Conservation (phyloP, 2,888 invertebrate species). For the Drosophila flavopinicola region DNA sequence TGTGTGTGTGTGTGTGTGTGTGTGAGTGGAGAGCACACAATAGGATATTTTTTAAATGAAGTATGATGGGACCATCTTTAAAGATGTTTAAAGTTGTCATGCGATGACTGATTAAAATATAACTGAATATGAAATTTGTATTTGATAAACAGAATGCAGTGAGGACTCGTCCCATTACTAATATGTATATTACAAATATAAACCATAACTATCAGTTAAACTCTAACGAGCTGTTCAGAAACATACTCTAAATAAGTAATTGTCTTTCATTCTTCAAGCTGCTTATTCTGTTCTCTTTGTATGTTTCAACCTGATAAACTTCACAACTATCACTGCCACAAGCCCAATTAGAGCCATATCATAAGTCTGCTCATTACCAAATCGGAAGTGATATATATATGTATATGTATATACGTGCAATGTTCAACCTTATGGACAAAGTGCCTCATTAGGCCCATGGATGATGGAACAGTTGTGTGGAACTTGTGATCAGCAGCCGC, state of each 20-base stretch:
- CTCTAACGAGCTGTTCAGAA: background rate
- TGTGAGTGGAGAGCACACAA: background rate
- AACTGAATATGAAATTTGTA: no score
- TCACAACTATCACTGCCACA: background rate
- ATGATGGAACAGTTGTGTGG: conserved; percentile 9
- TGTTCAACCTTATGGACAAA: background rate
- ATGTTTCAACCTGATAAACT: background rate
- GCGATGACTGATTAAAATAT: no score
- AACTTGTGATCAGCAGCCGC: conserved; percentile 24
- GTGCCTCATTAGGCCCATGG: conserved; percentile 30
- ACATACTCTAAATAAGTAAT: background rate
- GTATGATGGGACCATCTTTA: background rate
- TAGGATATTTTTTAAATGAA: conserved; percentile 1
- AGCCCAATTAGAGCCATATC: conserved; percentile 12
- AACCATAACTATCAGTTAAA: background rate
- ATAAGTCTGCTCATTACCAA: conserved; percentile 37
- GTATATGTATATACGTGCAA: background rate
- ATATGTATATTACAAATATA: no score
- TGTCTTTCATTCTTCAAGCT: background rate
- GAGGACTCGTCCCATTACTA: no score
- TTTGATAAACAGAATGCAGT: no score
- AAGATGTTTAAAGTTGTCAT: background rate
- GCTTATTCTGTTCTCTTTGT: background rate
- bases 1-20: background rate
- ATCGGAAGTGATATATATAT: conserved; percentile 62